Evolutionary conservation across 2,797 vertebrate species (phyloP).

Genomic region (Chiroxiphia lanceolata): DNA sequence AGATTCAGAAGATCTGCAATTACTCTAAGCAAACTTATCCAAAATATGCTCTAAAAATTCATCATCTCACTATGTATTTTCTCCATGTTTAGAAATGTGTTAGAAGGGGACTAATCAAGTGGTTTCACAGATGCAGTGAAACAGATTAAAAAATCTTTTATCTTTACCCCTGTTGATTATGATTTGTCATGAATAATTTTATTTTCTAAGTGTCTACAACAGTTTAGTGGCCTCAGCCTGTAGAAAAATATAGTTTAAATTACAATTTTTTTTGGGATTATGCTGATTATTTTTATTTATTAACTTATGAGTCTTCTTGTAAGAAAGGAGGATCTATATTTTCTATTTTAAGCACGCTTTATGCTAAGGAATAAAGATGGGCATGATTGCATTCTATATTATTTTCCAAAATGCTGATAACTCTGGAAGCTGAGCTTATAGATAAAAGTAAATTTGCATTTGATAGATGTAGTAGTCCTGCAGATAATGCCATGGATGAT

Average conservation of each 20-base stretch:
- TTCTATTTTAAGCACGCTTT: not conserved
- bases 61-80: not conserved
- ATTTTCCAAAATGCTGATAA: not conserved
- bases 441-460: not conserved
- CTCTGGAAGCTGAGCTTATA: not conserved
- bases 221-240: not conserved
- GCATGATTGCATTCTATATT: not conserved
- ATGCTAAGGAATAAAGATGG: not conserved
- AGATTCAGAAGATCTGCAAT: not conserved
- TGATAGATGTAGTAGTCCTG: not conserved
- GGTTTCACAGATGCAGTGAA: not conserved
- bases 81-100: not conserved
- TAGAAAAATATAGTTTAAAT: not conserved
- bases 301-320: fast-evolving
- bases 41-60: not conserved
- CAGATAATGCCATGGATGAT: not conserved
- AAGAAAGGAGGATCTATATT: not conserved
- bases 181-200: not conserved
- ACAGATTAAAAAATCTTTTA: not conserved
- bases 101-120: slow-evolving; percentile 22
- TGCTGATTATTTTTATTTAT: not conserved
- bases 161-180: not conserved
- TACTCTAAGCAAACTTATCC: not conserved
- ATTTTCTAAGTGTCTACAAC: not conserved
- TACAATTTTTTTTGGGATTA: not conserved